Percentiles rank a stretch among this genome's conserved stretches.
Evolutionary conservation across 2,888 invertebrate genomes (phyloP).

Genomic region (Osedax frankpressi): DNA sequence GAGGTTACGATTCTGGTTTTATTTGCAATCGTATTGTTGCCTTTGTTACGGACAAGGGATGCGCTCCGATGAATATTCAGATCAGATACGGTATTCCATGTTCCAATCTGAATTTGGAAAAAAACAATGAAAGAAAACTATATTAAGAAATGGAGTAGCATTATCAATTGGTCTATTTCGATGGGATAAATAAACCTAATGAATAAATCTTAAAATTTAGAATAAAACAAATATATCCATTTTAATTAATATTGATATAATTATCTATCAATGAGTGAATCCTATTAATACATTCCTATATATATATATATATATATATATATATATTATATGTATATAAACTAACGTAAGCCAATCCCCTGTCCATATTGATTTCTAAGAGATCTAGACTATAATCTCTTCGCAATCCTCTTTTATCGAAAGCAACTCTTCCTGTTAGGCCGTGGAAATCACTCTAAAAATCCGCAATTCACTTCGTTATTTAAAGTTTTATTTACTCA

Average conservation of each 20-base stretch:
- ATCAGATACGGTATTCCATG: conserved; percentile 23
- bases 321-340: too few relatives aligned
- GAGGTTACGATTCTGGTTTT: conserved; percentile 33
- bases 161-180: too few relatives aligned
- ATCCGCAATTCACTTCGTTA: not conserved
- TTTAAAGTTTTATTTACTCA: too few relatives aligned
- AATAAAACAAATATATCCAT: too few relatives aligned
- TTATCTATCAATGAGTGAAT: too few relatives aligned
- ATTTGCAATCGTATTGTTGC: conserved; percentile 49
- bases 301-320: too few relatives aligned
- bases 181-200: too few relatives aligned
- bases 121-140: not conserved
- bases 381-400: conserved; percentile 33
- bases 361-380: conserved; percentile 32
- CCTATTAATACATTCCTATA: not conserved
- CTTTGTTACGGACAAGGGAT: conserved; percentile 22
- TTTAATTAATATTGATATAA: too few relatives aligned
- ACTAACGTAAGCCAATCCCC: conserved; percentile 27
- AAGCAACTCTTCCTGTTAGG: conserved; percentile 37
- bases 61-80: conserved; percentile 23
- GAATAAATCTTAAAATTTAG: too few relatives aligned
- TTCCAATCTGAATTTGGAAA: conserved; percentile 22
- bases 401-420: conserved; percentile 34
- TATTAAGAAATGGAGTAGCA: too few relatives aligned
- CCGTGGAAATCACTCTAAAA: conserved; percentile 33